Conservation (phyloP, 2,113 vertebrate genomes). For the Neodon shergylaensis region DNA sequence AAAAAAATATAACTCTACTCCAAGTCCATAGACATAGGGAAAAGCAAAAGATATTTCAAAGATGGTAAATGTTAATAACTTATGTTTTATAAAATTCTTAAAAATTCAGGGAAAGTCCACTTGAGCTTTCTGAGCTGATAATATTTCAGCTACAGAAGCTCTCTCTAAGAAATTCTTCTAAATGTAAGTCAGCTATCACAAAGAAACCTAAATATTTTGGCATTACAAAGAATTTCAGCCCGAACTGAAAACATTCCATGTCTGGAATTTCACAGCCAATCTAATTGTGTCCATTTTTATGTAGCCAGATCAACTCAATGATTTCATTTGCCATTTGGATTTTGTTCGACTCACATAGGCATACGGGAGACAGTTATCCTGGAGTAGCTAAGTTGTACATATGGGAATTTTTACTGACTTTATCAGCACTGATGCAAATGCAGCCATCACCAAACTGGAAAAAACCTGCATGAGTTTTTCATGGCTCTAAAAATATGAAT, state of each 20-base stretch:
- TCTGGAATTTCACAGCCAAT: constrained; percentile 38
- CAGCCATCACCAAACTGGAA: not conserved
- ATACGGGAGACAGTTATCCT: not conserved
- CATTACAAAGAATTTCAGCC: not conserved
- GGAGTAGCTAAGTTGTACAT: not conserved
- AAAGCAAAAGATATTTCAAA: constrained; percentile 9
- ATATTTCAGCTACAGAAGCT: constrained; percentile 4
- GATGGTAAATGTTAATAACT: constrained; percentile 28
- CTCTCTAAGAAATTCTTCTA: constrained; percentile 24
- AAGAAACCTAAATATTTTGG: not conserved
- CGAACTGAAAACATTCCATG: constrained; percentile 11
- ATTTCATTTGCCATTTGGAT: constrained; percentile 54
- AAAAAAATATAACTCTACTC: not conserved
- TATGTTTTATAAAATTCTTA: not conserved
- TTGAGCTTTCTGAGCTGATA: constrained; percentile 46
- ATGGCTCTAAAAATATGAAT: constrained; percentile 37
- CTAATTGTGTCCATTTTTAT: constrained; percentile 40
- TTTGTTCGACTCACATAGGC: not conserved
- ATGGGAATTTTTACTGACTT: constrained; percentile 14
- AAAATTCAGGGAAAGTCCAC: constrained; percentile 6
- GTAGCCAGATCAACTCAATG: constrained; percentile 29
- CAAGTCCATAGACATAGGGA: not conserved
- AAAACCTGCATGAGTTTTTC: not conserved
- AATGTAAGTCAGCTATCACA: constrained; percentile 49
- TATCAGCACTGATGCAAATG: not conserved